Conservation (phyloP, 2,113 vertebrate genomes). For the Columbina picui region DNA sequence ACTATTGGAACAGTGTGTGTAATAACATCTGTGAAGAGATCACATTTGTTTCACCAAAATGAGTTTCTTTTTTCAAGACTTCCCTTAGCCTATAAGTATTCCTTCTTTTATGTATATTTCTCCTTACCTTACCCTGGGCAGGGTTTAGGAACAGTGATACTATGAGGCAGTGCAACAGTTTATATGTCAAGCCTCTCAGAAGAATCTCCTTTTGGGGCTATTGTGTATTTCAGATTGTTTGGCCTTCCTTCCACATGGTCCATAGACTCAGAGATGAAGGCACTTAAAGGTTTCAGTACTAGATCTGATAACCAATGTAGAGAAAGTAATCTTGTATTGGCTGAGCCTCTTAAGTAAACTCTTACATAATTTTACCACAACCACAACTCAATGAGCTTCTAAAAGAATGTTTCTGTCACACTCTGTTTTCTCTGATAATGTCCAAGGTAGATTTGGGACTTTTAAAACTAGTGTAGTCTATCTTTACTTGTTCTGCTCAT, state of each 20-base stretch:
- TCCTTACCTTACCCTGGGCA: not conserved
- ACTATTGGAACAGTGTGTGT: not conserved
- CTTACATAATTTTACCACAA: not conserved
- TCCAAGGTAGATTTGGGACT: not conserved
- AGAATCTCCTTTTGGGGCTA: not conserved
- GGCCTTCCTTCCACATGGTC: not conserved
- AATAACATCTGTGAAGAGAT: not conserved
- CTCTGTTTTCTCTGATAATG: not conserved
- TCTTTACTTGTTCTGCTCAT: not conserved
- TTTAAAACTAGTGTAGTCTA: not conserved
- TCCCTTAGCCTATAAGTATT: not conserved
- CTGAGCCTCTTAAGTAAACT: not conserved
- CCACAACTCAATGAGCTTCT: not conserved
- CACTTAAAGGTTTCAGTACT: not conserved
- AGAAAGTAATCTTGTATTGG: not conserved
- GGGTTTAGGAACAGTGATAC: not conserved
- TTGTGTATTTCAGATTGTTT: not conserved
- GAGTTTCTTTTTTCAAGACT: not conserved
- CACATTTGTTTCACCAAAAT: not conserved
- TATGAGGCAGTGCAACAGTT: not conserved
- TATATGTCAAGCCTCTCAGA: not conserved
- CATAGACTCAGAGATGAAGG: not conserved
- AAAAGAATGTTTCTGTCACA: not conserved
- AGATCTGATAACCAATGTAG: not conserved
- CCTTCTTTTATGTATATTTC: not conserved